phyloP scores from a whole-genome alignment of 2,113 vertebrate species.

The Chitala chitala region DNA sequence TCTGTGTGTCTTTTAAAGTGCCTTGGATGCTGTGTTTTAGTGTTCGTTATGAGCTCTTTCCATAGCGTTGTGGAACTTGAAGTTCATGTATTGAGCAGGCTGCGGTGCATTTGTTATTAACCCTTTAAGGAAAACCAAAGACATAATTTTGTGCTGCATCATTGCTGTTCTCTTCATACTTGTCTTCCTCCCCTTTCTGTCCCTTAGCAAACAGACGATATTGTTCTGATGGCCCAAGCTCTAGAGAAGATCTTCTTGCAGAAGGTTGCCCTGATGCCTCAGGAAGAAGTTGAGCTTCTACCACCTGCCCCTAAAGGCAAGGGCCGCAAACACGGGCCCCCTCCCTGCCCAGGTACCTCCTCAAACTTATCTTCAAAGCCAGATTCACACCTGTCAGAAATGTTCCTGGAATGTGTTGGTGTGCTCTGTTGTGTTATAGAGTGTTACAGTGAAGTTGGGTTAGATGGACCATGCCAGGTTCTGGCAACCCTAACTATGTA shows the following conservation, averaged over 20 bases:
- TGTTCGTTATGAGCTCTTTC: too few relatives aligned
- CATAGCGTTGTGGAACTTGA: background rate
- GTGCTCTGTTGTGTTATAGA: background rate
- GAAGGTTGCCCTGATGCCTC: slow-evolving; percentile 88
- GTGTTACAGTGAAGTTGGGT: too few relatives aligned
- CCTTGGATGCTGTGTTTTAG: too few relatives aligned
- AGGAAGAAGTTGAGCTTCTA: slow-evolving; percentile 78
- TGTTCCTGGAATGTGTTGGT: too few relatives aligned
- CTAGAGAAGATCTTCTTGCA: slow-evolving; percentile 93
- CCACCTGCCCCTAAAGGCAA: slow-evolving; percentile 77
- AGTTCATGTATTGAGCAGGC: background rate
- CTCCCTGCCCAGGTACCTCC: slow-evolving; percentile 62
- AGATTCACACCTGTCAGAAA: background rate
- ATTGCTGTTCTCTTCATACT: background rate
- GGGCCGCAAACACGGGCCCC: slow-evolving; percentile 65
- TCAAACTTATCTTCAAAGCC: background rate
- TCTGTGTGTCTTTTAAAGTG: too few relatives aligned
- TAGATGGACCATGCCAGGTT: background rate
- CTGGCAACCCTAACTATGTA: background rate
- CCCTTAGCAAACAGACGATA: slow-evolving; percentile 90
- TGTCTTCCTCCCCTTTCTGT: slow-evolving; percentile 10
- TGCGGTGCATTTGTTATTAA: too few relatives aligned
- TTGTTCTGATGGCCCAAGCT: slow-evolving; percentile 94
- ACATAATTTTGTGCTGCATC: background rate
- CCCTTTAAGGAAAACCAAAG: too few relatives aligned